A percentile compares a stretch with the other conserved stretches of the same genome.
Evolutionary conservation across 2,888 invertebrate species (phyloP).

Genomic region (Lamellibrachia columna): DNA sequence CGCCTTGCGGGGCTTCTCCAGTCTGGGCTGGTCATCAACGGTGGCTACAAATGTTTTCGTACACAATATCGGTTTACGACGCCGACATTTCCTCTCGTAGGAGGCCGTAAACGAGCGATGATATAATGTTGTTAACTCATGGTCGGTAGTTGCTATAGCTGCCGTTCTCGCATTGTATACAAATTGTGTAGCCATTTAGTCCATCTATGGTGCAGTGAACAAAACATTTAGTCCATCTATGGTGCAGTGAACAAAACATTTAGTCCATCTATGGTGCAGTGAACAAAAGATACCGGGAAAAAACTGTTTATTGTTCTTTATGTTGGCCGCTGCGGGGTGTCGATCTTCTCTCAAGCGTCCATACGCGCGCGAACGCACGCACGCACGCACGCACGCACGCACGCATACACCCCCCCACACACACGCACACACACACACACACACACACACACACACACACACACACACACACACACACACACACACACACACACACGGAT

Average conservation of each 20-base stretch:
- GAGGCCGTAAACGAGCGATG: background rate
- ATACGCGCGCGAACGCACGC: no score
- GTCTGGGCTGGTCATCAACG: background rate
- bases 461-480: no score
- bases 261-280: background rate
- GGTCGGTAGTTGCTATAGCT: background rate
- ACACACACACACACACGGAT: no score
- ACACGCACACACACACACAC: no score
- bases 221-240: no score
- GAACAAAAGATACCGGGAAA: background rate
- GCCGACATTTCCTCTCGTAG: background rate
- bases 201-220: background rate
- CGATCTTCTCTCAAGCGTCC: background rate
- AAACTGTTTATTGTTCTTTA: no score
- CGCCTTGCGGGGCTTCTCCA: background rate
- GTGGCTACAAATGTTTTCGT: background rate
- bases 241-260: background rate
- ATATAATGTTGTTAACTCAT: background rate
- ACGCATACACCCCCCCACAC: no score
- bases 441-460: no score
- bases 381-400: no score
- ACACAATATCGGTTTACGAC: conserved; percentile 4
- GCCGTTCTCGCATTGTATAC: background rate
- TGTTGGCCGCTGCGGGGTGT: background rate
- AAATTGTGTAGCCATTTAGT: background rate